These are phyloP conservation scores for Hypselothyrea guttata DNA, from an alignment of 2,888 invertebrate species.

Conservation along the genomic window DNA sequence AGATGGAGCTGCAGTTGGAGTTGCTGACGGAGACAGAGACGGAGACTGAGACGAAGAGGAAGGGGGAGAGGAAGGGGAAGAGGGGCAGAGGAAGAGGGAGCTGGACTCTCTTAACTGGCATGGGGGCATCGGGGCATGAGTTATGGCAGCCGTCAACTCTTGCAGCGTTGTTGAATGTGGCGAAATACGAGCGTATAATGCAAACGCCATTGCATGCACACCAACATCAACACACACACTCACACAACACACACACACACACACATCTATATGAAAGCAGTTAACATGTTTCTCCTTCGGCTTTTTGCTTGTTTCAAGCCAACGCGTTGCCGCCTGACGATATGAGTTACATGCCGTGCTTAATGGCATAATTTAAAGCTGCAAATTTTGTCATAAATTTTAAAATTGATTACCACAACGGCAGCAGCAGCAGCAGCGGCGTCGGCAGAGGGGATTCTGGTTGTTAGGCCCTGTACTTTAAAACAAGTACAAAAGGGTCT, in stretches of 20 bases:
- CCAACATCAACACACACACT: conserved; percentile 32
- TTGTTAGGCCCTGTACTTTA: conserved; percentile 39
- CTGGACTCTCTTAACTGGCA: conserved; percentile 33
- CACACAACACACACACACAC: conserved; percentile 30
- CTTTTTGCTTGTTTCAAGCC: conserved; percentile 71
- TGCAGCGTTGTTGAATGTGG: conserved; percentile 73
- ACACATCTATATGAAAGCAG: conserved; percentile 64
- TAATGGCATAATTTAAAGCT: conserved; percentile 82
- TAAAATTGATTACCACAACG: conserved; percentile 77
- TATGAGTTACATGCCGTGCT: conserved; percentile 81
- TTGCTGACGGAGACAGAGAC: conserved; percentile 15
- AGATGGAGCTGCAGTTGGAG: conserved; percentile 23
- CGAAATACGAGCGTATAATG: conserved; percentile 78
- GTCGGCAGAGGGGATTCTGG: conserved; percentile 53
- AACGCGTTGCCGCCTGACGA: conserved; percentile 68
- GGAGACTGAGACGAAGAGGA: too few species aligned
- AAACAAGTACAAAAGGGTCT: too few species aligned
- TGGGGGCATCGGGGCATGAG: conserved; percentile 65
- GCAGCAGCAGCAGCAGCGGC: conserved; percentile 60
- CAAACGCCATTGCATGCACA: conserved; percentile 73
- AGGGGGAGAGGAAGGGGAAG: background rate
- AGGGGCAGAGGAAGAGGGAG: conserved; percentile 17
- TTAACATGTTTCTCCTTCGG: conserved; percentile 75
- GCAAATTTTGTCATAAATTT: conserved; percentile 82
- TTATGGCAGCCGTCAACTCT: conserved; percentile 76